Evolutionary conservation across 2,797 vertebrate genomes (phyloP).

Genomic region (Anableps anableps): DNA sequence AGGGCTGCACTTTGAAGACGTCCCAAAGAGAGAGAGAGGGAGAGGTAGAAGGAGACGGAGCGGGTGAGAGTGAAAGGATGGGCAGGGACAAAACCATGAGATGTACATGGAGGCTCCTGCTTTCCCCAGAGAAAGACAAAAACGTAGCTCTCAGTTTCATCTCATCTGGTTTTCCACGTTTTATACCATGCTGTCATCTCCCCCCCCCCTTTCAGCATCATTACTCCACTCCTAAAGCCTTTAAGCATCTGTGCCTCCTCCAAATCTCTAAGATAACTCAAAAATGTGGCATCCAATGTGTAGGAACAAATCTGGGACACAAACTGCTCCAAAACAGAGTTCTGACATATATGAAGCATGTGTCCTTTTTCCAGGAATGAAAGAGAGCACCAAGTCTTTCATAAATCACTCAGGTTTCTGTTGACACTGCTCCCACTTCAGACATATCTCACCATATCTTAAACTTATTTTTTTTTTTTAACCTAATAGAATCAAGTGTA

Average conservation of each 20-base stretch:
- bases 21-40: conserved; percentile 54
- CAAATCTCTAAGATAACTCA: conserved; percentile 17
- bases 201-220: neutral
- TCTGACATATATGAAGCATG: neutral
- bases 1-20: conserved; percentile 75
- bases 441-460: too few species aligned
- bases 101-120: conserved; percentile 27
- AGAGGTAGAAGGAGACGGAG: conserved; percentile 1
- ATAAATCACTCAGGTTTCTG: neutral
- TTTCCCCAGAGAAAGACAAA: conserved; percentile 41
- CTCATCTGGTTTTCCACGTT: conserved; percentile 9
- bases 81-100: conserved; percentile 25
- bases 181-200: conserved; percentile 13
- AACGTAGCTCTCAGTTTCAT: neutral
- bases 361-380: neutral
- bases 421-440: neutral
- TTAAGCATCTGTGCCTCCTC: conserved; percentile 5
- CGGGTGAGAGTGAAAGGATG: conserved; percentile 29
- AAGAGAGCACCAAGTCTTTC: too few species aligned
- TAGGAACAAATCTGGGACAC: neutral
- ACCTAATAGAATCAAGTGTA: neutral
- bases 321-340: neutral
- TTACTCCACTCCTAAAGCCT: conserved; percentile 5
- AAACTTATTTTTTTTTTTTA: too few species aligned
- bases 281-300: neutral